Evolutionary conservation across 2,888 invertebrate genomes (phyloP).

Genomic region (Horisme vitalbata): DNA sequence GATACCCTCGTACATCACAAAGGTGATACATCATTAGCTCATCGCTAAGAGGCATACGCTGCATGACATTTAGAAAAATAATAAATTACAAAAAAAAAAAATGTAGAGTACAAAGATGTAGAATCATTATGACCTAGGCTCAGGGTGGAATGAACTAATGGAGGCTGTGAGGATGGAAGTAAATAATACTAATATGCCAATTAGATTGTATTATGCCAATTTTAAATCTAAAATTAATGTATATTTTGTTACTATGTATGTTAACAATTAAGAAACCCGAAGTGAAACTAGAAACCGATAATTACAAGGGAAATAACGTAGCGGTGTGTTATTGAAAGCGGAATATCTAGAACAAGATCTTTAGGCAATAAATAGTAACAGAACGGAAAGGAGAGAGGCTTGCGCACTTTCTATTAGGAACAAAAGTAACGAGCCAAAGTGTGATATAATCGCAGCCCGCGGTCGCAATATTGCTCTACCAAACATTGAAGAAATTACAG

Average conservation of each 20-base stretch:
- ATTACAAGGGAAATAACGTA: constrained; percentile 29
- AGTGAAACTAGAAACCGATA: constrained; percentile 23
- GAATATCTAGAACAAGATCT: constrained; percentile 38
- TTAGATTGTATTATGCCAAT: too few relatives aligned
- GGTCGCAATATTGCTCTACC: constrained; percentile 40
- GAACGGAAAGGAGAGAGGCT: constrained; percentile 70
- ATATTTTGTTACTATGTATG: background rate
- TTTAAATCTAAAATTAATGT: too few relatives aligned
- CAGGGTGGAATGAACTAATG: too few relatives aligned
- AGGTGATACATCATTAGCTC: constrained; percentile 67
- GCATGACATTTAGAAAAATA: constrained; percentile 5
- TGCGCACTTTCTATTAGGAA: constrained; percentile 72
- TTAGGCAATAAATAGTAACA: constrained; percentile 61
- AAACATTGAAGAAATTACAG: constrained; percentile 10
- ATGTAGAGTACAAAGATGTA: background rate
- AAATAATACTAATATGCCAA: too few relatives aligned
- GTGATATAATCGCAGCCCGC: constrained; percentile 66
- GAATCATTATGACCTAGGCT: too few relatives aligned
- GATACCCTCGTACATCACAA: constrained; percentile 75
- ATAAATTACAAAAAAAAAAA: background rate
- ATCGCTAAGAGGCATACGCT: constrained; percentile 42
- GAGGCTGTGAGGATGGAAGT: too few relatives aligned
- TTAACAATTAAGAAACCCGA: background rate
- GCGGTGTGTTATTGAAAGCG: constrained; percentile 36
- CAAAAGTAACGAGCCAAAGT: constrained; percentile 69